Percentiles rank a stretch among this genome's conserved stretches.
Evolutionary conservation across 2,113 vertebrate species (phyloP).

Genomic region (Serilophus lunatus): DNA sequence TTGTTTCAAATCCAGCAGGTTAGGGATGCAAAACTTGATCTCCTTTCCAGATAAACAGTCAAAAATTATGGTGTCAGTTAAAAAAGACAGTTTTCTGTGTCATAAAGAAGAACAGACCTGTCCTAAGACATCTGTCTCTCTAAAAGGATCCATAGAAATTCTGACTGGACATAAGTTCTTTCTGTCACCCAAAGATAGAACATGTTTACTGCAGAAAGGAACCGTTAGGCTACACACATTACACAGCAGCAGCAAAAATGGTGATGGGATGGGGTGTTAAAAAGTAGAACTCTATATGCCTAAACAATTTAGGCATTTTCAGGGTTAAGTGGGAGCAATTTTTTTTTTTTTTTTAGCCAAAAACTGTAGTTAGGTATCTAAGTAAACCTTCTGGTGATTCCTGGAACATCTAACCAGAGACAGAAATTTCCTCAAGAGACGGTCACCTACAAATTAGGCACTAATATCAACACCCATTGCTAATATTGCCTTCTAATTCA

Average conservation of each 20-base stretch:
- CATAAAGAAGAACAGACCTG: not conserved
- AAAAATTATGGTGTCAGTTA: constrained; percentile 25
- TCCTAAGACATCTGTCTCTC: not conserved
- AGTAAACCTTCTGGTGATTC: constrained; percentile 48
- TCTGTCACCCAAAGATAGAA: not conserved
- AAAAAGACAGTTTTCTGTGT: not conserved
- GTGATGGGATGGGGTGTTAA: not conserved
- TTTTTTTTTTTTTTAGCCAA: not conserved
- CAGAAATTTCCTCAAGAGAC: not conserved
- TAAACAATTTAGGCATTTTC: not conserved
- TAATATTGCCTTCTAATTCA: not conserved
- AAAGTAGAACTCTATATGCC: not conserved
- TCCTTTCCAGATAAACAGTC: not conserved
- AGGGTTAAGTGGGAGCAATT: not conserved
- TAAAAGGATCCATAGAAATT: not conserved
- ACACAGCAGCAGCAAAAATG: not conserved
- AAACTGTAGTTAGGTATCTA: not conserved
- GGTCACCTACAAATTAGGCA: not conserved
- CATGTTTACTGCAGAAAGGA: not conserved
- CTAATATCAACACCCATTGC: not conserved
- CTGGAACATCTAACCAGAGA: constrained; percentile 12
- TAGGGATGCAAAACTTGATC: constrained; percentile 28
- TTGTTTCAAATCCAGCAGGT: constrained; percentile 27
- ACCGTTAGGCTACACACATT: not conserved
- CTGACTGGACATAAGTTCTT: not conserved